Evolutionary conservation across 1,140 invertebrate genomes (phyloP).

Genomic region (Drosophila pruinosa): DNA sequence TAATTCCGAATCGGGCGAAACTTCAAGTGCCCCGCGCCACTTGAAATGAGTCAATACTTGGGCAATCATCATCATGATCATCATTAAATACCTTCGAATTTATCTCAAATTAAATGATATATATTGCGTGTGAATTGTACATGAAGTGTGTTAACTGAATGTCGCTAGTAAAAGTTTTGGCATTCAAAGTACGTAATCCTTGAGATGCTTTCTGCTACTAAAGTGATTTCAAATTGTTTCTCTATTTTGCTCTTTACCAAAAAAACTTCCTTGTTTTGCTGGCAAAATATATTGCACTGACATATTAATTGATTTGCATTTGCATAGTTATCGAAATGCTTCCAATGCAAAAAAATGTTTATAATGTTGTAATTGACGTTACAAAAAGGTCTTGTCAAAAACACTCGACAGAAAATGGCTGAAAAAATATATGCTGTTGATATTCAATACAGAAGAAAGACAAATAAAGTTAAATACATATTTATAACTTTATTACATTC

Average conservation of each 20-base stretch:
- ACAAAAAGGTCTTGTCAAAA: no score
- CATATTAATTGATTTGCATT: background rate
- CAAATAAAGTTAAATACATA: conserved; percentile 1
- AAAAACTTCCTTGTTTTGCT: no score
- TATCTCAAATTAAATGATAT: background rate
- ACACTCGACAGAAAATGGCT: no score
- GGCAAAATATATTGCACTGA: no score
- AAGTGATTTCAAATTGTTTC: no score
- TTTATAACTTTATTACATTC: background rate
- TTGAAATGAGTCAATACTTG: conserved; percentile 55
- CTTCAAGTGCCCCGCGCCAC: conserved; percentile 54
- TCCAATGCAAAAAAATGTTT: background rate
- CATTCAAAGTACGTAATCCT: background rate
- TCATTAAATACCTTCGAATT: background rate
- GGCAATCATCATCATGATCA: conserved; percentile 4
- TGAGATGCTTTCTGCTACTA: background rate
- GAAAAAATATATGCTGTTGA: no score
- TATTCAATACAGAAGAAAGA: no score
- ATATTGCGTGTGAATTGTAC: background rate
- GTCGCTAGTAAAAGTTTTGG: background rate
- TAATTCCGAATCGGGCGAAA: conserved; percentile 53
- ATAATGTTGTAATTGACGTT: background rate
- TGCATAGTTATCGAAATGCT: background rate
- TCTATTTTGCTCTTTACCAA: no score
- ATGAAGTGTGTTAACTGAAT: background rate